Percentiles rank a stretch among this genome's conserved stretches.
Evolutionary conservation across 2,113 vertebrate species (phyloP).

Genomic region (Anarhynchus alexandrinus): DNA sequence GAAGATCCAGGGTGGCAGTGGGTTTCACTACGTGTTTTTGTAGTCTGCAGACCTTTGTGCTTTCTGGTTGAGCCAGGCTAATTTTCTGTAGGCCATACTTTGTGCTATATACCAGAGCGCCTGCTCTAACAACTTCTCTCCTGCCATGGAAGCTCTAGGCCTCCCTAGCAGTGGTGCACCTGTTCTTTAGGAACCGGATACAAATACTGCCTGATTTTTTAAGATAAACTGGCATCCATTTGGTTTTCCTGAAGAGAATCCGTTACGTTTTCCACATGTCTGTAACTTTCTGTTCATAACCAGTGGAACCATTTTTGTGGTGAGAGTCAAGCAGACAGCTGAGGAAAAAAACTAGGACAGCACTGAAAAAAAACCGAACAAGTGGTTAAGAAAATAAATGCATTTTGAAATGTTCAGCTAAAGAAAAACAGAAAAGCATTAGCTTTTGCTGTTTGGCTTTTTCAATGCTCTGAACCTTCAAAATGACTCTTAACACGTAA

Average conservation of each 20-base stretch:
- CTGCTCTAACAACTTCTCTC: not conserved
- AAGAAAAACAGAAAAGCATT: not conserved
- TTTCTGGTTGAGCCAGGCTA: not conserved
- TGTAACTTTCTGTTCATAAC: not conserved
- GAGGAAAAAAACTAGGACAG: not conserved
- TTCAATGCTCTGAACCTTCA: not conserved
- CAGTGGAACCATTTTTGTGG: not conserved
- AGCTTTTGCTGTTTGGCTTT: not conserved
- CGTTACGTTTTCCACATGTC: not conserved
- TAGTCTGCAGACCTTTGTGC: not conserved
- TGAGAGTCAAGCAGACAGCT: not conserved
- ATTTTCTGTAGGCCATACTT: not conserved
- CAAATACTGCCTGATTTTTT: not conserved
- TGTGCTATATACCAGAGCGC: not conserved
- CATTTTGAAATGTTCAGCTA: not conserved
- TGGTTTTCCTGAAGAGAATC: not conserved
- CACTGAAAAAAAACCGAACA: not conserved
- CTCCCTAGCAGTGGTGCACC: not conserved
- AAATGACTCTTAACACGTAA: not conserved
- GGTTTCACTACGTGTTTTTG: not conserved
- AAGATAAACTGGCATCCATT: not conserved
- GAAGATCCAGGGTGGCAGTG: no score
- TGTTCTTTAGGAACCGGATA: not conserved
- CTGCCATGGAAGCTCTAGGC: not conserved
- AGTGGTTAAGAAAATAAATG: not conserved